Percentiles rank a stretch among this genome's conserved stretches.
These are phyloP conservation scores for Phenacoccus solenopsis DNA, from an alignment of 1,140 invertebrate species.

Conservation along the genomic window DNA sequence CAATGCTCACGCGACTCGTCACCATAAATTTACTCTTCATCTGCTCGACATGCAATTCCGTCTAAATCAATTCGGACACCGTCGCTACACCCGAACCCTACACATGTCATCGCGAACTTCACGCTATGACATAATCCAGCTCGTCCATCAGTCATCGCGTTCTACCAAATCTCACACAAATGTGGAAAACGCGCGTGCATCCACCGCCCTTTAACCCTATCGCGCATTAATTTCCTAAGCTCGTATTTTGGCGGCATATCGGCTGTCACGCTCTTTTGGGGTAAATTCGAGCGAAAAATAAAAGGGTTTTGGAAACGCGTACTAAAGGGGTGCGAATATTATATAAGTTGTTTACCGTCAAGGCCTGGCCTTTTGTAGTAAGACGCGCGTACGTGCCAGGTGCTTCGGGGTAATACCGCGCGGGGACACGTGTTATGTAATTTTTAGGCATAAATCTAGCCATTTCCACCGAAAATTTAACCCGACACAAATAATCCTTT, in stretches of 20 bases:
- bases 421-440: not conserved
- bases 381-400: not conserved
- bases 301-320: not conserved
- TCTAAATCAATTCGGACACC: not conserved
- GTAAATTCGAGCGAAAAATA: not conserved
- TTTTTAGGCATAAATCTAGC: no score
- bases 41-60: not conserved
- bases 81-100: not conserved
- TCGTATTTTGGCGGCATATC: not conserved
- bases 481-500: not conserved
- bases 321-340: not conserved
- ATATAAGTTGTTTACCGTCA: not conserved
- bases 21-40: not conserved
- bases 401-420: not conserved
- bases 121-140: not conserved
- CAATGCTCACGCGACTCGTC: not conserved
- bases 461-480: not conserved
- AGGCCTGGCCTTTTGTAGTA: not conserved
- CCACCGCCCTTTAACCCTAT: not conserved
- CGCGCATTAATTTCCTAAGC: not conserved
- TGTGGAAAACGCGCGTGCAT: not conserved
- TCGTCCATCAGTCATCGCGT: not conserved
- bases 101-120: not conserved
- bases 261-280: not conserved
- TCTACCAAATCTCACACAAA: not conserved